These are phyloP conservation scores for fruit fly (Drosophila melanogaster) DNA, from an alignment of 1,140 invertebrate genomes.

Conservation along the genomic window DNA sequence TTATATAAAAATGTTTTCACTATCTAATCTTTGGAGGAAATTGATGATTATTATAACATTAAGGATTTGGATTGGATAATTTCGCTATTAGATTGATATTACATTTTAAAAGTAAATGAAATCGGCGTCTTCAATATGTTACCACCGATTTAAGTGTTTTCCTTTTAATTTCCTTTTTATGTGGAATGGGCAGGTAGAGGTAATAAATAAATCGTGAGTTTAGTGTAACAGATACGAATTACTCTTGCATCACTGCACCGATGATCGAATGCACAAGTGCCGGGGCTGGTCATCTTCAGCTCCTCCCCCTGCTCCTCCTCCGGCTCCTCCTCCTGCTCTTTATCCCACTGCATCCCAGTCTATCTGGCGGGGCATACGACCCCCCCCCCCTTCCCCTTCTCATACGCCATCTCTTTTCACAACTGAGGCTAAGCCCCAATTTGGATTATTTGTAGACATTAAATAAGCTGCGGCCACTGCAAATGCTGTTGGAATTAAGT, in stretches of 20 bases:
- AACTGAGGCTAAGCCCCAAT: conserved; percentile 50
- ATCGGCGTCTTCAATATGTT: background rate
- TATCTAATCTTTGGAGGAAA: too few relatives aligned
- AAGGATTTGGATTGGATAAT: too few relatives aligned
- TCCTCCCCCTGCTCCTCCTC: background rate
- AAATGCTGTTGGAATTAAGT: conserved; percentile 51
- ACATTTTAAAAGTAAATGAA: background rate
- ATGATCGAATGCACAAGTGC: conserved; percentile 61
- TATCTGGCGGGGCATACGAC: background rate
- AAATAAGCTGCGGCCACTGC: conserved; percentile 44
- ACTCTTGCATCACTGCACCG: conserved; percentile 46
- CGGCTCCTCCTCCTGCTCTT: background rate
- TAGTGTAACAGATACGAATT: conserved; percentile 33
- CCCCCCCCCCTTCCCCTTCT: background rate
- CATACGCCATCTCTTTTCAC: background rate
- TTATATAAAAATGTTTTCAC: too few relatives aligned
- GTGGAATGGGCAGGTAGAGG: background rate
- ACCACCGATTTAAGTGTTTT: background rate
- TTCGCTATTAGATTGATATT: background rate
- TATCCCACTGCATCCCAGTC: background rate
- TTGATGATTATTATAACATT: too few relatives aligned
- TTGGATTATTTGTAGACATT: conserved; percentile 56
- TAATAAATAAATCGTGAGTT: conserved; percentile 25
- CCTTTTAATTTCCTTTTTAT: background rate
- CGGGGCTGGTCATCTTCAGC: conserved; percentile 8